Base-by-base conservation (phyloP, 2,113 vertebrate species). In the Hemichromis elongatus region DNA sequence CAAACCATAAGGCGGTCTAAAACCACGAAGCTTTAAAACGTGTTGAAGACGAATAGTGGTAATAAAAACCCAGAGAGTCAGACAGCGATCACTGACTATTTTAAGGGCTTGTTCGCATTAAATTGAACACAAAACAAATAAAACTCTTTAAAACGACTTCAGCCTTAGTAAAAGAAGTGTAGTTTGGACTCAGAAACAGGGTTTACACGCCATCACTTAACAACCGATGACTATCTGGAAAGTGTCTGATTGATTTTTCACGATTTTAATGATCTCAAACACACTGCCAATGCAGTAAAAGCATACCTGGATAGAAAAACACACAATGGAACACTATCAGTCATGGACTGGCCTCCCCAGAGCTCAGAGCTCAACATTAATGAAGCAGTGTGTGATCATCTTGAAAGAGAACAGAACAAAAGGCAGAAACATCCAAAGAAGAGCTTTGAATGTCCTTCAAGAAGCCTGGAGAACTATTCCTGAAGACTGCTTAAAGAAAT, bases 21-120 rank as follows among this genome's bases (percentile, higher is more conserved):
- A 63, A n/a, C 59, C 35, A 37, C 0, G 7, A 30, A 35, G 59
- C 10, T 63, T 63, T 63, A 63, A 18, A 63, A 63, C 0, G 0
- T n/a, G 30, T 30, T 37, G 30, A 0, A 37, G 30, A 63, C 59
- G 33, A 63, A 63, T 63, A 18, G 10, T 0, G 0, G 18, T 37
- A 63, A 63, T 63, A n/a, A 63, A 63, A 63, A 37, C 30, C 18
- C 18, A 37, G 30, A 63, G 59, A 37, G 10, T 63, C 59, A 63
- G 59, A 18, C 30, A 63, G 30, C n/a, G 59, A 63, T 37, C 30
- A 63, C 59, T 37, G 30, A 63, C 59, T 37, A 63, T 63, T 63
- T 63, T 12, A 63, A 37, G 30, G 18, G 18, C 18, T 63, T 63
- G 59, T 63, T 63, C 59, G n/a, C 30, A 63, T 37, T 63, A 35